These are phyloP conservation scores for Ellobium chinense DNA, from an alignment of 2,888 invertebrate species.

Conservation along the genomic window DNA sequence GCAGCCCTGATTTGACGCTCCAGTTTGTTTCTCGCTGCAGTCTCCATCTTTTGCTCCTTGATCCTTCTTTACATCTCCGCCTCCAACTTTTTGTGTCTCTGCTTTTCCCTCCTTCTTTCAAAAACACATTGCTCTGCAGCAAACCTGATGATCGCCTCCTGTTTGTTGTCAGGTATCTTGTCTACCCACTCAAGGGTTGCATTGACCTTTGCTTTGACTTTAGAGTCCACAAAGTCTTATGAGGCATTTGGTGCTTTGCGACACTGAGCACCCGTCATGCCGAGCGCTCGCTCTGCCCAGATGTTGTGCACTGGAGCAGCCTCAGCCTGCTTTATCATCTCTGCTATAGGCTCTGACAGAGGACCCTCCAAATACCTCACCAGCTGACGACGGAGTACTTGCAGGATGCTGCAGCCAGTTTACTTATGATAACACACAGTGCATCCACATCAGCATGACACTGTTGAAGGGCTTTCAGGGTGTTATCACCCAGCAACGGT, in stretches of 20 bases:
- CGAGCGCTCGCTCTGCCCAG: neutral
- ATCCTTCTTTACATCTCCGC: neutral
- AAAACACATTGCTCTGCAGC: neutral
- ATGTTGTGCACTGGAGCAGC: neutral
- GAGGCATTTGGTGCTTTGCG: neutral
- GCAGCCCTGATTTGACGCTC: neutral
- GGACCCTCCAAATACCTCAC: neutral
- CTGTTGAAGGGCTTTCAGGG: neutral
- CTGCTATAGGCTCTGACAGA: neutral
- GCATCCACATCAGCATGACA: neutral
- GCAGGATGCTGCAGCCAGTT: neutral
- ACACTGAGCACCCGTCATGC: neutral
- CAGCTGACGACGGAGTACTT: neutral
- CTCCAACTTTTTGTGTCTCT: neutral
- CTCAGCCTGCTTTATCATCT: neutral
- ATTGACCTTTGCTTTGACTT: neutral
- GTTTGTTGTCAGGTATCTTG: neutral
- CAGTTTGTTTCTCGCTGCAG: neutral
- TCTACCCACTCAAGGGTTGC: neutral
- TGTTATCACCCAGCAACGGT: neutral
- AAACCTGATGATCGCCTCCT: neutral
- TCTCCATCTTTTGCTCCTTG: neutral
- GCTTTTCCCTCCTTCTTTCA: neutral
- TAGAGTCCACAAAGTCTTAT: neutral
- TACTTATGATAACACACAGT: neutral